phyloP scores from a whole-genome alignment of 2,113 vertebrate genomes.

The Ia io region DNA sequence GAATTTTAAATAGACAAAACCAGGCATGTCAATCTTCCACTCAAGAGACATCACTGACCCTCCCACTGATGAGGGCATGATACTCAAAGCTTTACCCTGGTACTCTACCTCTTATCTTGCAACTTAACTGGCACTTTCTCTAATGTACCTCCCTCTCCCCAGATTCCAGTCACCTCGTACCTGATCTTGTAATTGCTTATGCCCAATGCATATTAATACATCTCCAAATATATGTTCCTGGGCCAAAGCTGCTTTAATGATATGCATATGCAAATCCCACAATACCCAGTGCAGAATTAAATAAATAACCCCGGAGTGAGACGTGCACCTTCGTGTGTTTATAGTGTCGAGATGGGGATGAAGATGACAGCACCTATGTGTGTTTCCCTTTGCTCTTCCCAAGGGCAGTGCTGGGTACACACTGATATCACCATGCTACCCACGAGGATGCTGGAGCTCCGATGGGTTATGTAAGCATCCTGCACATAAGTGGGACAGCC shows the following conservation, averaged over 20 bases:
- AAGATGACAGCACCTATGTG: too few relatives aligned
- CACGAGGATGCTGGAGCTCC: not conserved
- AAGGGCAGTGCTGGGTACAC: not conserved
- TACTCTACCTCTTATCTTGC: not conserved
- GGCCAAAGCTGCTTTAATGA: not conserved
- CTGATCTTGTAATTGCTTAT: not conserved
- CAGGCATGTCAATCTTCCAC: not conserved
- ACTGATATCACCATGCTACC: not conserved
- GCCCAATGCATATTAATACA: not conserved
- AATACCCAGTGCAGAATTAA: not conserved
- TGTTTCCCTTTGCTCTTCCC: not conserved
- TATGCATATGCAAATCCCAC: not conserved
- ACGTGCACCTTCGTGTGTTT: not conserved
- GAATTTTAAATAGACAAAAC: not conserved
- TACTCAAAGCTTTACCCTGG: not conserved
- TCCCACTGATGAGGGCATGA: fast-evolving
- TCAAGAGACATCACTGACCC: not conserved
- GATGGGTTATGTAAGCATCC: not conserved
- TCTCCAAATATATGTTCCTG: not conserved
- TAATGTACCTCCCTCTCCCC: not conserved
- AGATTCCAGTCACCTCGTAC: not conserved
- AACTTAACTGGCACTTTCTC: not conserved
- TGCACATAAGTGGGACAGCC: not conserved
- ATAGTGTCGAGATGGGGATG: not conserved
- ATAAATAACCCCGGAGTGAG: not conserved